These are phyloP conservation scores for Urocolius indicus DNA, from an alignment of 2,113 vertebrate species.

Conservation along the genomic window DNA sequence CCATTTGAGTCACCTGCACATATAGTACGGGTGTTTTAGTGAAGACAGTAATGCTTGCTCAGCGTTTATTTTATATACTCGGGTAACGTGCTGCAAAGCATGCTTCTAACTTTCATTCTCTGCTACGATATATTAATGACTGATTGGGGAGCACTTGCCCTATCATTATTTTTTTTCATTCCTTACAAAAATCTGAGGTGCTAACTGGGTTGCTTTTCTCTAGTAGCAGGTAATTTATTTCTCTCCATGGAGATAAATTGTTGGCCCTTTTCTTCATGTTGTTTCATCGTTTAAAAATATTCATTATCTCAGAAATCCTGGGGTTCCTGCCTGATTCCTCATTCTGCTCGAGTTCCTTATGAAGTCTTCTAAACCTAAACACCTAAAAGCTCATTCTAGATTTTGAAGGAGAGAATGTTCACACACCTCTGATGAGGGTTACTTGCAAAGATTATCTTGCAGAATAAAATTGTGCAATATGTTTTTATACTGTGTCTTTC, in stretches of 20 bases:
- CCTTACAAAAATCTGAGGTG: not conserved
- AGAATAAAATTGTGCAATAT: not conserved
- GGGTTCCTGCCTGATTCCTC: not conserved
- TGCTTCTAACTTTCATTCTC: not conserved
- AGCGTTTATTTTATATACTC: not conserved
- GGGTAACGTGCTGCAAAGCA: not conserved
- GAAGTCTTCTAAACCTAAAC: not conserved
- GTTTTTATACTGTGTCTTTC: not conserved
- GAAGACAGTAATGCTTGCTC: not conserved
- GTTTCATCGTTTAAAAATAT: not conserved
- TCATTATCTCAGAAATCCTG: not conserved
- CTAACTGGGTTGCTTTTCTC: constrained; percentile 17
- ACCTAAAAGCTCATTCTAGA: not conserved
- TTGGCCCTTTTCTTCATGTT: not conserved
- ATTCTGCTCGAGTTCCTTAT: not conserved
- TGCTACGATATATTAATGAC: not conserved
- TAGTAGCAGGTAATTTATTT: constrained; percentile 13
- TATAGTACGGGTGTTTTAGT: not conserved
- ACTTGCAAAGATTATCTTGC: not conserved
- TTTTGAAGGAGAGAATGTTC: not conserved
- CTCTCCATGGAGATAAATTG: not conserved
- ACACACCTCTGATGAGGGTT: not conserved
- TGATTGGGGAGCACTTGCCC: not conserved
- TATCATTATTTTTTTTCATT: constrained; percentile 10
- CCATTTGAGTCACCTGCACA: not conserved